These are phyloP conservation scores for Megalopta genalis DNA, from an alignment of 1,140 invertebrate species.

Conservation along the genomic window DNA sequence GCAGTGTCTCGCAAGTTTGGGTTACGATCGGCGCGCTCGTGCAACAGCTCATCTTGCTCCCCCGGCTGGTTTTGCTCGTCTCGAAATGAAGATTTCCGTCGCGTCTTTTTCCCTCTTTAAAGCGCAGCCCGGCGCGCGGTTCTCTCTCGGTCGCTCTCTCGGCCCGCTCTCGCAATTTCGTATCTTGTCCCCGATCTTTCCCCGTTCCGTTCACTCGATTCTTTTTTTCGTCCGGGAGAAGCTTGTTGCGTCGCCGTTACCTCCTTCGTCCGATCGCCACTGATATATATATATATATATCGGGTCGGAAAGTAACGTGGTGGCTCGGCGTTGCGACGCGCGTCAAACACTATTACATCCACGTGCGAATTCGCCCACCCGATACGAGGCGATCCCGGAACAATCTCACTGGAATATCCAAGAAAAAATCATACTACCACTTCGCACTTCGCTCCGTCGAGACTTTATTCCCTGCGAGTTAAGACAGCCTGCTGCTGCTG, in stretches of 20 bases:
- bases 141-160: conserved; percentile 6
- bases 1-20: conserved; percentile 81
- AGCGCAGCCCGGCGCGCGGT: background rate
- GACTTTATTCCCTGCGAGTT: background rate
- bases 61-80: background rate
- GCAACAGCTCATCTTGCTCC: conserved; percentile 71
- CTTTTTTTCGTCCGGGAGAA: conserved; percentile 20
- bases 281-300: no score
- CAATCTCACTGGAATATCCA: conserved; percentile 69
- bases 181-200: conserved; percentile 50
- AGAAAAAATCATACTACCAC: conserved; percentile 69
- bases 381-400: conserved; percentile 42
- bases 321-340: conserved; percentile 10
- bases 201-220: conserved; percentile 36
- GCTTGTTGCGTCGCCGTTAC: background rate
- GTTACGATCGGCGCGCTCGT: conserved; percentile 67
- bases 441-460: conserved; percentile 1
- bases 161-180: conserved; percentile 45
- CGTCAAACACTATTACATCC: conserved; percentile 15
- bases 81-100: conserved; percentile 47
- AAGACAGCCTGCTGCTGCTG: no score
- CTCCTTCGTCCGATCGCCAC: conserved; percentile 20
- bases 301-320: conserved; percentile 25
- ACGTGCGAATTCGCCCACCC: conserved; percentile 45
- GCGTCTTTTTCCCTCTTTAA: conserved; percentile 10